A percentile compares a stretch with the other conserved stretches of the same genome.
Evolutionary conservation across 2,888 invertebrate species (phyloP).

Genomic region (Callimorpha dominula): DNA sequence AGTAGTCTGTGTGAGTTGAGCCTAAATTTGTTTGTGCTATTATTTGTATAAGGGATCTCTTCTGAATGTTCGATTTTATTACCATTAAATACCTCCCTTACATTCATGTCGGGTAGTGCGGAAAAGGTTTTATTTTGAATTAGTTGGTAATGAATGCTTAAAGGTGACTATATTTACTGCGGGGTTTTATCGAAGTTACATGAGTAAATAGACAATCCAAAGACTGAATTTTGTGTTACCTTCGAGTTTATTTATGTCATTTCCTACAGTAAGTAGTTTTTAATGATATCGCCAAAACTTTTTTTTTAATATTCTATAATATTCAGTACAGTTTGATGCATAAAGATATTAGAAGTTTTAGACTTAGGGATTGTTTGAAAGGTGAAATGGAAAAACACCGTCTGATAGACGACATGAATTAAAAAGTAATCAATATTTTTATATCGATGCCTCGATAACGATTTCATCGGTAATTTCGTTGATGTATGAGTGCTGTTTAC

Average conservation of each 20-base stretch:
- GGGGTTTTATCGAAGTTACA: neutral
- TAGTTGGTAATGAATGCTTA: constrained; percentile 18
- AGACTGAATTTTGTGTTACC: neutral
- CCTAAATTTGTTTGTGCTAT: constrained; percentile 57
- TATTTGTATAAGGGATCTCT: constrained; percentile 63
- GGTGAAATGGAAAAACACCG: too few species aligned
- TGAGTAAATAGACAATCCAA: neutral
- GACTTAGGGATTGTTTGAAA: too few species aligned
- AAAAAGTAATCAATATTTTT: too few species aligned
- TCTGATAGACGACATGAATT: too few species aligned
- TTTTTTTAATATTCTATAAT: too few species aligned
- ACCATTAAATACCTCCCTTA: constrained; percentile 43
- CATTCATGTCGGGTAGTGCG: constrained; percentile 24
- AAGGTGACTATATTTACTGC: neutral
- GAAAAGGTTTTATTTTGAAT: constrained; percentile 21
- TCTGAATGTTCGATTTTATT: constrained; percentile 66
- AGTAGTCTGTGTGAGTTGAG: constrained; percentile 2
- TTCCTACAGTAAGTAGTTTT: too few species aligned
- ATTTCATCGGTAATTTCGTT: too few species aligned
- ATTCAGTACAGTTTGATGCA: too few species aligned
- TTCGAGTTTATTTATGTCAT: neutral
- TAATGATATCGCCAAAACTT: too few species aligned
- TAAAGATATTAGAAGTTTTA: too few species aligned
- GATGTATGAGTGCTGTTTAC: too few species aligned
- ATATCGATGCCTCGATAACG: too few species aligned